phyloP scores from a whole-genome alignment of 2,113 vertebrate species.

The Nansenia antarctica region DNA sequence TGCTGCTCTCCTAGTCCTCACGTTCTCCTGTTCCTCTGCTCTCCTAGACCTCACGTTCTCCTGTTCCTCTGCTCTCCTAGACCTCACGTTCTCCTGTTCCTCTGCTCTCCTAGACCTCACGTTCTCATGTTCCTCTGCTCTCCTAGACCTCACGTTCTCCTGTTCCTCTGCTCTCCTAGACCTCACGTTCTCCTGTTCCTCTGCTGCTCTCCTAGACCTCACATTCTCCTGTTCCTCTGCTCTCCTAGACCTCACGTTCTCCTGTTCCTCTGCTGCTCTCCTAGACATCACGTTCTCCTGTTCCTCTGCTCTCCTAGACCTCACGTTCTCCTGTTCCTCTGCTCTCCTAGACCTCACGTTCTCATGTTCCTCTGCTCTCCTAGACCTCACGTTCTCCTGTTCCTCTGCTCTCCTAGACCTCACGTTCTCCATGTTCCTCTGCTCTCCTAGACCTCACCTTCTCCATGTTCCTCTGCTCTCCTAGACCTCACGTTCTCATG shows the following conservation, averaged over 20 bases:
- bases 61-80: slow-evolving; percentile 71
- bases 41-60: slow-evolving; percentile 84
- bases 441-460: slow-evolving; percentile 81
- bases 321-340: slow-evolving; percentile 88
- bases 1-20: slow-evolving; percentile 3
- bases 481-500: slow-evolving; percentile 4
- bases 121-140: slow-evolving; percentile 88
- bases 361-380: not conserved
- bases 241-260: slow-evolving; percentile 82
- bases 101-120: slow-evolving; percentile 76
- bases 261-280: no score
- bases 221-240: slow-evolving; percentile 5
- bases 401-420: not conserved
- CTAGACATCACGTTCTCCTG: slow-evolving; percentile 6
- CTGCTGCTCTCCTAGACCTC: not conserved
- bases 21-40: slow-evolving; percentile 1
- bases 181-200: slow-evolving; percentile 85
- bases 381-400: slow-evolving; percentile 88
- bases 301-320: slow-evolving; percentile 67
- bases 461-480: slow-evolving; percentile 90
- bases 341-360: slow-evolving; percentile 8
- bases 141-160: slow-evolving; percentile 2
- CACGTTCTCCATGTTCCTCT: slow-evolving; percentile 4
- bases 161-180: slow-evolving; percentile 67
- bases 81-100: slow-evolving; percentile 2